phyloP scores from a whole-genome alignment of 2,888 invertebrate genomes.

The Luperina nickerlii region DNA sequence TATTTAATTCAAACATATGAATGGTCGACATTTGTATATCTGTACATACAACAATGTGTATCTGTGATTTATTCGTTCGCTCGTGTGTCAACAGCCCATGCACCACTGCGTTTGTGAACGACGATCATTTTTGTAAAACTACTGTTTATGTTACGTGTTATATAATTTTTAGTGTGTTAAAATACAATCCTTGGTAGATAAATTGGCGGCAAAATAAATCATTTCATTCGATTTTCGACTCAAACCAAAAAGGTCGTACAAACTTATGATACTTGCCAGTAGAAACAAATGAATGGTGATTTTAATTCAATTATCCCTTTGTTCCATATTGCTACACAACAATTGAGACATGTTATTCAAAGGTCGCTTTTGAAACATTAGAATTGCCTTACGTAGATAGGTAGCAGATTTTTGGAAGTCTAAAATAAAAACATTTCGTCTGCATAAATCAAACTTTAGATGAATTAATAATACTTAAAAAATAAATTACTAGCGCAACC shows the following conservation, averaged over 20 bases:
- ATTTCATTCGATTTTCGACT: background rate
- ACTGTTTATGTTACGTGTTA: background rate
- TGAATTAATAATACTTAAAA: background rate
- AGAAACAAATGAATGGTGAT: background rate
- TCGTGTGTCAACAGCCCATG: slow-evolving; percentile 54
- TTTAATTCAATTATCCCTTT: background rate
- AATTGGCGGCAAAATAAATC: background rate
- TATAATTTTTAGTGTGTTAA: background rate
- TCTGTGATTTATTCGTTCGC: slow-evolving; percentile 45
- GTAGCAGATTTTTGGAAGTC: background rate
- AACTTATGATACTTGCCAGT: background rate
- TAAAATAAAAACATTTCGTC: background rate
- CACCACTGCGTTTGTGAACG: slow-evolving; percentile 36
- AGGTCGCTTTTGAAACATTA: background rate
- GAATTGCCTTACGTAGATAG: background rate
- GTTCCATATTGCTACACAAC: too few relatives aligned
- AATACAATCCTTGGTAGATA: background rate
- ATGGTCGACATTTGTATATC: slow-evolving; percentile 56
- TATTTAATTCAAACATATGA: slow-evolving; percentile 68
- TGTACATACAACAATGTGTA: slow-evolving; percentile 27
- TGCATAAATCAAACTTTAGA: background rate
- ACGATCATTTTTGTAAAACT: slow-evolving; percentile 12
- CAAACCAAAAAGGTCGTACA: background rate
- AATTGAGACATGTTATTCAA: background rate
- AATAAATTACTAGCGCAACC: background rate